phyloP scores from a whole-genome alignment of 1,140 invertebrate genomes.

The Drosophila sturtevanti region DNA sequence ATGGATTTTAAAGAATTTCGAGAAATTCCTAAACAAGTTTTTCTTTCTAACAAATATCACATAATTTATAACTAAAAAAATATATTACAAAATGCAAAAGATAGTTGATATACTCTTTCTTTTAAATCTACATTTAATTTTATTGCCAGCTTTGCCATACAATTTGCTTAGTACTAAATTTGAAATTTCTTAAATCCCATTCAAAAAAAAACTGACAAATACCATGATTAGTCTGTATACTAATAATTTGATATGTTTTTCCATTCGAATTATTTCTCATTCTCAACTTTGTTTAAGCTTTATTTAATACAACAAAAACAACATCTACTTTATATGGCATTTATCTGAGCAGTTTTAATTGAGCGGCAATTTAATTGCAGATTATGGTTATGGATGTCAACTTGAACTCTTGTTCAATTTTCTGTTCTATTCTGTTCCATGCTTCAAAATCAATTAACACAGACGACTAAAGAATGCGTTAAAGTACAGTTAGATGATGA shows the following conservation, averaged over 20 bases:
- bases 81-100: neutral
- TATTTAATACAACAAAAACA: too few relatives aligned
- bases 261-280: too few relatives aligned
- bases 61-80: too few relatives aligned
- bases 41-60: too few relatives aligned
- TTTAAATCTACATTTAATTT: too few relatives aligned
- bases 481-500: conserved; percentile 23
- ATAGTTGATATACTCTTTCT: neutral
- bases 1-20: too few relatives aligned
- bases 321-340: too few relatives aligned
- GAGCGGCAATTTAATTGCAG: conserved; percentile 41
- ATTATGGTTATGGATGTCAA: conserved; percentile 42
- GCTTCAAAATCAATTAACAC: conserved; percentile 67
- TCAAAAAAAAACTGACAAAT: too few relatives aligned
- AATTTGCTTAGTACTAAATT: neutral
- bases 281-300: neutral
- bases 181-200: neutral
- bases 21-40: too few relatives aligned
- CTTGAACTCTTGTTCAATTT: neutral
- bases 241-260: neutral
- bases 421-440: too few relatives aligned
- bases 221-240: neutral
- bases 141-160: neutral
- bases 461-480: conserved; percentile 34
- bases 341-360: neutral